phyloP scores from a whole-genome alignment of 1,140 invertebrate genomes.

The Cephus cinctus region DNA sequence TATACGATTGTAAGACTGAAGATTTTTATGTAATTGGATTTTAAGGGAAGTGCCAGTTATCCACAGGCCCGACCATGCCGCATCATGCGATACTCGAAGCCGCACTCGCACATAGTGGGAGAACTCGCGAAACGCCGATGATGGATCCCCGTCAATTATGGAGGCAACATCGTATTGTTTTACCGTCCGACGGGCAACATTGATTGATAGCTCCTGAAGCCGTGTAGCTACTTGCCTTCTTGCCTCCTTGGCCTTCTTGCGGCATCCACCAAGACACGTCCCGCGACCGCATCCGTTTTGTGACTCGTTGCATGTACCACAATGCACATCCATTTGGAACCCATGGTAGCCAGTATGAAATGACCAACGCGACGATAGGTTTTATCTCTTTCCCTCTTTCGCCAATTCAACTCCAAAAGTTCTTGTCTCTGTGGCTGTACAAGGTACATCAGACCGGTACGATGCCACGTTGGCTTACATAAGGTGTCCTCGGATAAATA shows the following conservation, averaged over 20 bases:
- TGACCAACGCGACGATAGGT: slow-evolving; percentile 13
- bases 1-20: too few species aligned
- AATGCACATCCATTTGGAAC: neutral
- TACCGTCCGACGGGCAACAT: slow-evolving; percentile 52
- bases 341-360: slow-evolving; percentile 4
- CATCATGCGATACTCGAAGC: too few species aligned
- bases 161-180: slow-evolving; percentile 57
- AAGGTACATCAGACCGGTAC: too few species aligned
- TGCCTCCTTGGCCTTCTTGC: slow-evolving; percentile 19
- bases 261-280: slow-evolving; percentile 4
- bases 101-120: too few species aligned
- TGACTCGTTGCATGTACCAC: neutral
- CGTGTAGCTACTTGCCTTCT: slow-evolving; percentile 38
- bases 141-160: slow-evolving; percentile 58
- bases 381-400: slow-evolving; percentile 8
- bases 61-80: too few species aligned
- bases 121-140: slow-evolving; percentile 49
- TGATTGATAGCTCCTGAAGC: slow-evolving; percentile 45
- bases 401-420: slow-evolving; percentile 1
- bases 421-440: slow-evolving; percentile 8
- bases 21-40: too few species aligned
- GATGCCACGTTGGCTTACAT: too few species aligned
- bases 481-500: too few species aligned
- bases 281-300: too few species aligned
- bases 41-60: too few species aligned